Conservation (phyloP, 1,140 invertebrate species). For the Brachionus koreanus region DNA sequence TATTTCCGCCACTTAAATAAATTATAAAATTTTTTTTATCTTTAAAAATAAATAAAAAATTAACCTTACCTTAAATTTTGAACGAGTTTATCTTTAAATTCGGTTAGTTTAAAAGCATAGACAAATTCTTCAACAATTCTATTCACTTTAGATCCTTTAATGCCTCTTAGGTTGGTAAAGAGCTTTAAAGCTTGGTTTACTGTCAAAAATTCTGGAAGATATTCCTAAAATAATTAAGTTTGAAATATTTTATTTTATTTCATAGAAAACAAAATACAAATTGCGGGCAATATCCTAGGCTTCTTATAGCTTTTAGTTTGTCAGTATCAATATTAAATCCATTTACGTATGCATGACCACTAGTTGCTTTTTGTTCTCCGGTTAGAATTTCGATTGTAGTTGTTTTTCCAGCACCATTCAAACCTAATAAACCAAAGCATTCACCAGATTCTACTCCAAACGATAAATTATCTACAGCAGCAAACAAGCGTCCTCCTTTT, state of each 20-base stretch:
- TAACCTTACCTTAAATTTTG: slow-evolving; percentile 36
- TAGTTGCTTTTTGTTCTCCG: slow-evolving; percentile 63
- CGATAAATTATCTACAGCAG: slow-evolving; percentile 51
- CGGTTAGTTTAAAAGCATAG: neutral
- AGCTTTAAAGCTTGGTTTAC: slow-evolving; percentile 45
- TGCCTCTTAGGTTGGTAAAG: slow-evolving; percentile 44
- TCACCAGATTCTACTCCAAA: slow-evolving; percentile 15
- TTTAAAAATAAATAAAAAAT: neutral
- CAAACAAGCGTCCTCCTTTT: neutral
- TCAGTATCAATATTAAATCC: slow-evolving; percentile 49
- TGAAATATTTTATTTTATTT: slow-evolving; percentile 62
- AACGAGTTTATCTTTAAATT: slow-evolving; percentile 29
- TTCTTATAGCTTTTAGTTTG: neutral
- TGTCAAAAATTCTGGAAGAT: slow-evolving; percentile 57
- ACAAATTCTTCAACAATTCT: slow-evolving; percentile 10
- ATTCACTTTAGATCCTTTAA: neutral
- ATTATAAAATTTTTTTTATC: neutral
- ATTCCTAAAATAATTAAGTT: slow-evolving; percentile 46
- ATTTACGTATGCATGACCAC: slow-evolving; percentile 62
- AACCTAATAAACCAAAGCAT: slow-evolving; percentile 64
- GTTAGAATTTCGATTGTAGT: slow-evolving; percentile 78
- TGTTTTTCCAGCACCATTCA: slow-evolving; percentile 83
- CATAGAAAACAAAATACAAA: slow-evolving; percentile 58
- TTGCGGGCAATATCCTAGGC: slow-evolving; percentile 60
- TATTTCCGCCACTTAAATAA: slow-evolving; percentile 68